phyloP scores from a whole-genome alignment of 1,140 invertebrate species.

The Odontomachus brunneus region DNA sequence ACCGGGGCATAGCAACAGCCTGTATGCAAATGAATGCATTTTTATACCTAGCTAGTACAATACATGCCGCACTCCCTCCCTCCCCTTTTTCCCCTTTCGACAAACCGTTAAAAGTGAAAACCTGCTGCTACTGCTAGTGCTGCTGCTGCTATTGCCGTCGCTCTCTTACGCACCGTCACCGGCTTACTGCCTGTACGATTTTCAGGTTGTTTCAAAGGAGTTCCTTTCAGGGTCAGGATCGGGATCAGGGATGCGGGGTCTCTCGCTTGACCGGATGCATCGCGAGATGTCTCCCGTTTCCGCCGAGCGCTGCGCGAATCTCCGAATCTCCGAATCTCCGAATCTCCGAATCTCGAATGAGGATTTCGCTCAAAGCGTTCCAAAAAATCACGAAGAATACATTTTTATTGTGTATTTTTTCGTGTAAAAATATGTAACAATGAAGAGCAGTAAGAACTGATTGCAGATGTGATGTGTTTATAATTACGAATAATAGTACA shows the following conservation, averaged over 20 bases:
- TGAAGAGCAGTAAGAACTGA: too few species aligned
- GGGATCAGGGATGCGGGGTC: conserved; percentile 6
- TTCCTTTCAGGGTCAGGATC: conserved; percentile 33
- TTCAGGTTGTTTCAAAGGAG: conserved; percentile 62
- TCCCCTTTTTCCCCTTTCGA: conserved; percentile 17
- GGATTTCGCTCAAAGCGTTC: not conserved
- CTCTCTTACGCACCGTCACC: conserved; percentile 3
- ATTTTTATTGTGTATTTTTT: too few species aligned
- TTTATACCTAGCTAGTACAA: conserved; percentile 79
- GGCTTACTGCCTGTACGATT: conserved; percentile 62
- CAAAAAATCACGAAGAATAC: too few species aligned
- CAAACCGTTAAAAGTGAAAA: conserved; percentile 85
- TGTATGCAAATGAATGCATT: conserved; percentile 84
- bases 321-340: too few species aligned
- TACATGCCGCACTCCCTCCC: conserved; percentile 64
- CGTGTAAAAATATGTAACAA: too few species aligned
- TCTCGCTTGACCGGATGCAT: not conserved
- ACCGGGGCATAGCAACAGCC: conserved; percentile 78
- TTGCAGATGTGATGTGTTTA: too few species aligned
- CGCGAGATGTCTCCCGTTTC: not conserved
- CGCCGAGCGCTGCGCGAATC: not conserved
- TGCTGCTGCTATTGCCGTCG: conserved; percentile 28
- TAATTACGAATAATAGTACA: too few species aligned
- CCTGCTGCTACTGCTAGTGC: conserved; percentile 75
- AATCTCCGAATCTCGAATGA: too few species aligned